Evolutionary conservation across 2,888 invertebrate species (phyloP).

Genomic region (Clivina fossor): DNA sequence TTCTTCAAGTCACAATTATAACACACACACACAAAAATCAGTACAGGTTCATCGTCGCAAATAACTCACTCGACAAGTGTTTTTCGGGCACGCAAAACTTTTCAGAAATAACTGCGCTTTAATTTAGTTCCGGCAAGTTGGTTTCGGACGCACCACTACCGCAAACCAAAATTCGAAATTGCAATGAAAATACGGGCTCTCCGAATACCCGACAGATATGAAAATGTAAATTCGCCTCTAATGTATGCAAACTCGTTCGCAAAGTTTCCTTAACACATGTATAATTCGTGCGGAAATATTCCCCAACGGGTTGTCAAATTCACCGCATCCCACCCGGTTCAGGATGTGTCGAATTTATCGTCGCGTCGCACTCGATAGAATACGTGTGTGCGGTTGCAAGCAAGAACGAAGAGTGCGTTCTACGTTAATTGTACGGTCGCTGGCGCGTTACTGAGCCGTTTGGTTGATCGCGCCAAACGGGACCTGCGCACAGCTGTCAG

Average conservation of each 20-base stretch:
- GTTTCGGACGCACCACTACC: not conserved
- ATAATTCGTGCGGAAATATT: conserved; percentile 16
- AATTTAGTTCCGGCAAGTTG: conserved; percentile 13
- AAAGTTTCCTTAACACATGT: conserved; percentile 18
- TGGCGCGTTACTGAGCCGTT: too few species aligned
- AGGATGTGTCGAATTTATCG: too few species aligned
- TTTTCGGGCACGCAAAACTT: conserved; percentile 12
- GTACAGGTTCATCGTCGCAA: too few species aligned
- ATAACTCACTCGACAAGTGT: conserved; percentile 15
- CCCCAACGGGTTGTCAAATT: too few species aligned
- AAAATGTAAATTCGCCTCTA: conserved; percentile 13
- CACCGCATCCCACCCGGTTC: too few species aligned
- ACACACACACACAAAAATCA: too few species aligned
- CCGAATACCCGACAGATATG: conserved; percentile 13
- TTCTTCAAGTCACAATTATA: too few species aligned
- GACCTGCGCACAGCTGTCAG: conserved; percentile 7
- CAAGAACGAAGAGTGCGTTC: too few species aligned
- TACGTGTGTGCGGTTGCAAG: too few species aligned
- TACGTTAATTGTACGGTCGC: too few species aligned
- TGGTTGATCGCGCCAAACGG: too few species aligned
- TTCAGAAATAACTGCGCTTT: conserved; percentile 5
- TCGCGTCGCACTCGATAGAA: too few species aligned
- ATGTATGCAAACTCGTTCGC: conserved; percentile 16
- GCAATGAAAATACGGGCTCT: conserved; percentile 11
- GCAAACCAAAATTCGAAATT: conserved; percentile 2